Evolutionary conservation across 1,140 invertebrate species (phyloP), one percentile per base, ranked within the genome.

Genomic region (Aethina tumida): DNA sequence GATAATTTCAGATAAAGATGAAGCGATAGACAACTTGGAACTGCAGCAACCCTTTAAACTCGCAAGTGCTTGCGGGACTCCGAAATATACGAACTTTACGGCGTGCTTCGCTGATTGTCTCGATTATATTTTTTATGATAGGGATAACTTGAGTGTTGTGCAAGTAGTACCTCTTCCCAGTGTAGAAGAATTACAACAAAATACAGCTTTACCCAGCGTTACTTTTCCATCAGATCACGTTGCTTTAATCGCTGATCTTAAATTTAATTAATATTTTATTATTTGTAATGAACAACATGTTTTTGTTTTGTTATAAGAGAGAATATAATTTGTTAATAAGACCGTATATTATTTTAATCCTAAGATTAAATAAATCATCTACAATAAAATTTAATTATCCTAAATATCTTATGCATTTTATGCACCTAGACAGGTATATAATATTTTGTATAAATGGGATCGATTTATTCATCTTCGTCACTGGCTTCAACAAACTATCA

Each of bases 201-300:
- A 91, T 53, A 67, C 60, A 28, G 91, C 84, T 5, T 69, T 96
- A 43, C 93, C 93, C 0, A 95, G 84, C 51, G 62, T 84, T 15
- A 77, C 83, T 3, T 88, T 85, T 65, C 92, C 93, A 3, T 95
- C 91, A 10, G 93, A 97, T 71, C 93, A 97, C 64, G 67, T 97
- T 46, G 79, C 92, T 30, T 65, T 94, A 32, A 68, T 93, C 30
- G 81, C 84, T 37, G 89, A 93, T 68, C 66, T 97, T 25, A 66
- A 68, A 38, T 81, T n/a, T n/a, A n/a, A n/a, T n/a, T n/a, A n/a
- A n/a, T n/a, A n/a, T n/a, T n/a, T n/a, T n/a, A n/a, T n/a, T n/a
- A n/a, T n/a, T n/a, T n/a, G n/a, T n/a, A n/a, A n/a, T n/a, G n/a
- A n/a, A n/a, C n/a, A n/a, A n/a, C n/a, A n/a, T n/a, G n/a, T n/a